These are phyloP conservation scores for Ammospiza nelsoni DNA, from an alignment of 2,113 vertebrate genomes.

Conservation along the genomic window DNA sequence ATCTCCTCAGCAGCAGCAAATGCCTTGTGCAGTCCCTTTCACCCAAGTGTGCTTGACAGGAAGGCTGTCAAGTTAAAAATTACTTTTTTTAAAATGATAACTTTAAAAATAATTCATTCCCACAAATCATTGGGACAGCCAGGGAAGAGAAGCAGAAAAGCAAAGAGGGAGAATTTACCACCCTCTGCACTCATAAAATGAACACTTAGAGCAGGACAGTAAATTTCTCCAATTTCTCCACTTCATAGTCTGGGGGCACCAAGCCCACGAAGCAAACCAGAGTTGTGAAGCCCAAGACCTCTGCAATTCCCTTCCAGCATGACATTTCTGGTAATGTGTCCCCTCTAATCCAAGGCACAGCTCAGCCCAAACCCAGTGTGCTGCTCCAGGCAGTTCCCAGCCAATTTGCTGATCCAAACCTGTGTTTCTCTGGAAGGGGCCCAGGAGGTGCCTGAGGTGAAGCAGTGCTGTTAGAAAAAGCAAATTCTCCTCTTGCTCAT, in stretches of 20 bases:
- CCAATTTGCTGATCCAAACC: not conserved
- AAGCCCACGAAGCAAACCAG: not conserved
- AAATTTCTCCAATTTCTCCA: not conserved
- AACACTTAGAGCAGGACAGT: not conserved
- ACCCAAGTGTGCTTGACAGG: not conserved
- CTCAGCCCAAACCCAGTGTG: rapidly evolving
- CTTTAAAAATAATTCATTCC: slow-evolving; percentile 39
- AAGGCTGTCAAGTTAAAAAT: not conserved
- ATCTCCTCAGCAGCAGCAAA: not conserved
- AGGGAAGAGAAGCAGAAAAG: not conserved
- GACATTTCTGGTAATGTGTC: not conserved
- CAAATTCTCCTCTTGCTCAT: not conserved
- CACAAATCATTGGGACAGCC: slow-evolving; percentile 3
- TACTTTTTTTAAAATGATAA: not conserved
- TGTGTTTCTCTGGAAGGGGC: not conserved
- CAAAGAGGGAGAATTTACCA: not conserved
- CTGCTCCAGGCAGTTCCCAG: not conserved
- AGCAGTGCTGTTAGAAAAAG: not conserved
- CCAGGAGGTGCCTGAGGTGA: not conserved
- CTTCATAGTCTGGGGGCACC: rapidly evolving
- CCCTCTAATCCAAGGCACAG: not conserved
- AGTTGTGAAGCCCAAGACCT: not conserved
- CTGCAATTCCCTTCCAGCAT: not conserved
- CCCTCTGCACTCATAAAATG: not conserved
- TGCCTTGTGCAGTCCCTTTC: not conserved